Evolutionary conservation across 2,888 invertebrate species (phyloP), one percentile per base, ranked within the genome.

Genomic region (Pomacea canaliculata): DNA sequence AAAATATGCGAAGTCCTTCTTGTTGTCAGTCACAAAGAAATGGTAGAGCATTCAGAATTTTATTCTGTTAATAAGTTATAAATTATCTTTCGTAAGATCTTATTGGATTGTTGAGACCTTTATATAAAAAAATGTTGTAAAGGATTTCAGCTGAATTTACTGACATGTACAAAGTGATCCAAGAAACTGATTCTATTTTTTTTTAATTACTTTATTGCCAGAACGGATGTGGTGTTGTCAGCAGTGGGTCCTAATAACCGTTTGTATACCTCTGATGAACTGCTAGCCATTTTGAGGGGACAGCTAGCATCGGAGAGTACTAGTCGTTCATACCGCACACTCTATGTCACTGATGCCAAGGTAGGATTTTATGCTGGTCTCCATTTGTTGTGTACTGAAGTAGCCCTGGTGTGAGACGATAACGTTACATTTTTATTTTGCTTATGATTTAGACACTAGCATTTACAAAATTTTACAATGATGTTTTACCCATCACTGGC

Each of bases 191-290:
- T 27, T n/a, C 10, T 13, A 4, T 49, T 37, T 9, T 72, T 23
- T 48, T 49, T 48, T 1, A 18, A 48, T 48, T 4, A 46, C 51
- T 5, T 23, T 78, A 48, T 63, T 77, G 74, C 18, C 71, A 87
- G 87, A 82, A 83, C 86, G 70, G 86, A 86, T 79, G 84, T 87
- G 46, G 83, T 81, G 72, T 67, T 85, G 13, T 79, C 85, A 68
- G 86, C 83, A 23, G 79, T 85, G 23, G 70, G 69, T 65, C 46
- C 66, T 62, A 48, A 66, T 13, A 78, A 81, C 59, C 37, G 68
- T 12, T 71, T 81, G 37, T 79, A 79, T 51, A 66, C 74, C 19
- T 76, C 76, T n/a, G 46, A 19, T 18, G 70, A 73, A 9, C 77
- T 82, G 46, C 68, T 19, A 13, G 51, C 27, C 7, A 62, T n/a